Base-by-base conservation (phyloP, 2,797 vertebrate genomes). In the Lutjanus argentimaculatus region DNA sequence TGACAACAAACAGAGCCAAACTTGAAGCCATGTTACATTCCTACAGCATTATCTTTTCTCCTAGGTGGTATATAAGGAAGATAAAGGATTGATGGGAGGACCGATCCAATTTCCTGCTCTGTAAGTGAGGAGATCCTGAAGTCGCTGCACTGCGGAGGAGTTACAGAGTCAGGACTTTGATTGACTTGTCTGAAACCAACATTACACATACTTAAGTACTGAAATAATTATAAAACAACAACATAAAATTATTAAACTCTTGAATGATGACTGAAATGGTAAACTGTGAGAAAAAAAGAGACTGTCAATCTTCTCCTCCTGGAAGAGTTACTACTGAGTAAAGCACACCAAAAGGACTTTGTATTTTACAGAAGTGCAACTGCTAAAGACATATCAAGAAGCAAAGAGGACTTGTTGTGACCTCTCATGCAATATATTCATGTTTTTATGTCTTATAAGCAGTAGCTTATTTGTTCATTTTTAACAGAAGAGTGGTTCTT, bases 61-160 rank as follows among this genome's bases (percentile, higher is more conserved):
- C 75, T 87, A 95, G 93, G 92, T 92, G 89, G 45, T 68, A 57
- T 70, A 66, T 95, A 92, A 81, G 91, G 82, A 90, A 78, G 82
- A 80, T 52, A 51, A 59, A 72, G 64, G 73, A 75, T 17, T 74
- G 30, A 62, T 61, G 42, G 21, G 66, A 81, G 48, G 80, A 75
- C 30, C 70, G 79, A 70, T 80, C 68, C 64, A 48, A 22, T 49
- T 15, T 77, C 40, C 57, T 68, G n/a, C 17, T 75, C 22, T 67
- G 30, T 75, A 49, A 86, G 58, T 65, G 75, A 86, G 67, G 62
- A 14, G 66, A 79, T 45, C 72, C 73, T 25, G 67, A 75, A 56
- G 67, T 58, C 12, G 17, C 58, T 59, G 66, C 76, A 52, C 69
- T 66, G 1, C 2, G 1, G 14, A 40, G 57, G 74, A 73, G 67